These are phyloP conservation scores for Argopecten irradians DNA, from an alignment of 1,140 invertebrate species.

Conservation along the genomic window DNA sequence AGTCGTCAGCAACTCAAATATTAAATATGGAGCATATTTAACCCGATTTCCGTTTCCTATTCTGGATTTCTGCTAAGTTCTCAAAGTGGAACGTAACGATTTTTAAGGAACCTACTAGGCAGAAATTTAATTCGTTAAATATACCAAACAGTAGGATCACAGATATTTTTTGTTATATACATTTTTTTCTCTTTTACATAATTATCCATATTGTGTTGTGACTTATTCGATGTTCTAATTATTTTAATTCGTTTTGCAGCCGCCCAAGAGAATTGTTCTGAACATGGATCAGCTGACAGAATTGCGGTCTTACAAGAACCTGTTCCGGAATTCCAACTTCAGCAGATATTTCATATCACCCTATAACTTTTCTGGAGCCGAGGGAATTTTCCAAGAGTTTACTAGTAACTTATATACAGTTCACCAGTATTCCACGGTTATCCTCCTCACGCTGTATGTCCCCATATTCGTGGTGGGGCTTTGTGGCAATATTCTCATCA, in stretches of 20 bases:
- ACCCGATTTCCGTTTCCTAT: no score
- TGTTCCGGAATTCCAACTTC: conserved; percentile 49
- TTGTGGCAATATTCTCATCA: conserved; percentile 61
- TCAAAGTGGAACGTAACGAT: no score
- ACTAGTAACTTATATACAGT: conserved; percentile 46
- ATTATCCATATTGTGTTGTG: no score
- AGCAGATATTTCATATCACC: conserved; percentile 33
- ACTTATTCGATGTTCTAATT: no score
- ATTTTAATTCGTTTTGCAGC: conserved; percentile 28
- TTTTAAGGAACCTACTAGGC: no score
- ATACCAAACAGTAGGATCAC: no score
- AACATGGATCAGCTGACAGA: conserved; percentile 57
- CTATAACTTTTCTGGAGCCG: conserved; percentile 60
- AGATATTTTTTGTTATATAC: no score
- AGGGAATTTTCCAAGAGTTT: conserved; percentile 58
- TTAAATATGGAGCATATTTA: no score
- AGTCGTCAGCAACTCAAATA: no score
- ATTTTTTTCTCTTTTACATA: no score
- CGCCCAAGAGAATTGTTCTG: not conserved
- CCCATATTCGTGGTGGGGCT: conserved; percentile 61
- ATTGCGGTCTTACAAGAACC: conserved; percentile 44
- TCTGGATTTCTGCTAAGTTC: no score
- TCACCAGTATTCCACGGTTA: conserved; percentile 46
- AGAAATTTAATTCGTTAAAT: no score
- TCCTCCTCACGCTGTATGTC: conserved; percentile 59